These are phyloP conservation scores for Mesoclemmys tuberculata DNA, from an alignment of 2,113 vertebrate species.

Conservation along the genomic window DNA sequence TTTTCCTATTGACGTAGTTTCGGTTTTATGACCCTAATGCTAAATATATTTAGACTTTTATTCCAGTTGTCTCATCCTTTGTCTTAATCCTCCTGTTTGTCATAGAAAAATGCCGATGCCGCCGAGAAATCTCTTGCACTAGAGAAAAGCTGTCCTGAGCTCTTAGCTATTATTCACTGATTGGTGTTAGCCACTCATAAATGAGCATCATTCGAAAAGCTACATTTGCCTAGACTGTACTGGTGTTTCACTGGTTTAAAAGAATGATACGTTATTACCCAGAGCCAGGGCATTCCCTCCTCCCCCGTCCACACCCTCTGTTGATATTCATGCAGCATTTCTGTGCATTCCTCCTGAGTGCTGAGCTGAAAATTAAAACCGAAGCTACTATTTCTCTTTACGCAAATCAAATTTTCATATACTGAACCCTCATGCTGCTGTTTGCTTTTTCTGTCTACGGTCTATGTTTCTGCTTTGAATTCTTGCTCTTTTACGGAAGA, in stretches of 20 bases:
- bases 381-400: slow-evolving; percentile 53
- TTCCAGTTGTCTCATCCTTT: not conserved
- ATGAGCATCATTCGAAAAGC: not conserved
- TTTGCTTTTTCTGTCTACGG: not conserved
- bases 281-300: not conserved
- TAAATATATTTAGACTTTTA: not conserved
- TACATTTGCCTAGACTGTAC: slow-evolving; percentile 8
- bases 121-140: not conserved
- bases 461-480: too few species aligned
- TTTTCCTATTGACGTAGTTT: not conserved
- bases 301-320: slow-evolving; percentile 1
- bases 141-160: not conserved
- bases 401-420: slow-evolving; percentile 66
- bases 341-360: slow-evolving; percentile 36
- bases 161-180: not conserved
- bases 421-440: slow-evolving; percentile 29
- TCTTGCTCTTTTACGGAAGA: too few species aligned
- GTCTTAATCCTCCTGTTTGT: not conserved
- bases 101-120: not conserved
- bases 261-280: slow-evolving; percentile 11
- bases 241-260: not conserved
- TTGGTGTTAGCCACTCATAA: not conserved
- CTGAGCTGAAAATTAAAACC: slow-evolving; percentile 61
- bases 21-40: not conserved
- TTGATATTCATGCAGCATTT: slow-evolving; percentile 54